These are phyloP conservation scores for Patiria pectinifera DNA, from an alignment of 53 echinoderm and acorn worm species.

Conservation along the genomic window DNA sequence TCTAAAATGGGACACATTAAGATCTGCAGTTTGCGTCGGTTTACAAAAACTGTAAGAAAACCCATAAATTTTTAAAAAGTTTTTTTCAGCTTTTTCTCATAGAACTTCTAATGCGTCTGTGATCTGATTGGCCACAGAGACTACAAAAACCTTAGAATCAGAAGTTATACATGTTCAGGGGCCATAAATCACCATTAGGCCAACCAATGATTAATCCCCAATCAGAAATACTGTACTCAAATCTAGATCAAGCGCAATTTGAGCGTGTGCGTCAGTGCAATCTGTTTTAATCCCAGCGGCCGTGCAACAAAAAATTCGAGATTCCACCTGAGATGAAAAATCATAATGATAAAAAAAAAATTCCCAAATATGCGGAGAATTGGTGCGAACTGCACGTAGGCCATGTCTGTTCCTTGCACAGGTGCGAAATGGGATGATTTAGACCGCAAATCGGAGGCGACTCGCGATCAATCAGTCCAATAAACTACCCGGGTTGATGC, in stretches of 20 bases:
- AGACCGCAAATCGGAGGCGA: background rate
- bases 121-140: background rate
- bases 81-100: too few species aligned
- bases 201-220: background rate
- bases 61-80: too few species aligned
- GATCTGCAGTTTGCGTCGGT: too few species aligned
- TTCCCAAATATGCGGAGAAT: background rate
- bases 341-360: background rate
- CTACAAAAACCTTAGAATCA: background rate
- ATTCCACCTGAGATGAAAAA: background rate
- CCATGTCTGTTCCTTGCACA: background rate
- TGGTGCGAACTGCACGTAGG: background rate
- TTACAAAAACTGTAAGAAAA: too few species aligned
- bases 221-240: background rate
- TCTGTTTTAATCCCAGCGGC: background rate
- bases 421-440: background rate
- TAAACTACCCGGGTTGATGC: background rate
- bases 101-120: too few species aligned
- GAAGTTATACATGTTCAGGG: background rate
- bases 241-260: conserved; percentile 2
- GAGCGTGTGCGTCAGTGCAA: background rate
- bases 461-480: background rate
- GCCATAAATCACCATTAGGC: background rate
- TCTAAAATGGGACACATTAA: too few species aligned
- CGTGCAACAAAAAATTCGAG: background rate